Percentiles rank a stretch among this genome's conserved stretches.
Evolutionary conservation across 1,140 invertebrate genomes (phyloP).

Genomic region (Drosophila serrata): DNA sequence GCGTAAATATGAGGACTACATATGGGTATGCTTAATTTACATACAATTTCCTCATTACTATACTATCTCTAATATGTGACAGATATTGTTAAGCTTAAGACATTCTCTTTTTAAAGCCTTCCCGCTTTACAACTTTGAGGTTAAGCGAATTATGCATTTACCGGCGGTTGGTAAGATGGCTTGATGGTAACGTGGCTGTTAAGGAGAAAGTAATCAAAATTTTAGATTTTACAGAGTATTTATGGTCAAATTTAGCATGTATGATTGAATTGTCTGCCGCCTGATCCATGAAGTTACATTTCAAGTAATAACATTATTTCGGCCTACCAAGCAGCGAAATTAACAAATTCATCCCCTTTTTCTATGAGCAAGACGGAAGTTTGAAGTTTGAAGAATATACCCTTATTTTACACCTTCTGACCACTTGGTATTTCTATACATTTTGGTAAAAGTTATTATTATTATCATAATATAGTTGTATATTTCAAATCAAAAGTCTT

Average conservation of each 20-base stretch:
- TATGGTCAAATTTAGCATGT: slow-evolving; percentile 40
- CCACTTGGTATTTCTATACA: slow-evolving; percentile 1
- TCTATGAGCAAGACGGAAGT: not conserved
- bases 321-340: slow-evolving; percentile 59
- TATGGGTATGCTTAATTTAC: not conserved
- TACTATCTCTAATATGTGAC: not conserved
- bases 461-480: not conserved
- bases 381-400: slow-evolving; percentile 1
- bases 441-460: not conserved
- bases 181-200: no score
- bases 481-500: not conserved
- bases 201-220: slow-evolving; percentile 11
- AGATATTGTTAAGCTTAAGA: not conserved
- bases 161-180: slow-evolving; percentile 5
- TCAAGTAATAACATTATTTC: slow-evolving; percentile 66
- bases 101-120: not conserved
- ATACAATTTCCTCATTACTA: not conserved
- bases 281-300: slow-evolving; percentile 45
- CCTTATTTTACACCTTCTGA: slow-evolving; percentile 15
- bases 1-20: not conserved
- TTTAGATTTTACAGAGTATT: slow-evolving; percentile 9
- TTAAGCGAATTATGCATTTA: not conserved
- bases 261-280: slow-evolving; percentile 52
- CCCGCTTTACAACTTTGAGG: not conserved
- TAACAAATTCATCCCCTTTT: slow-evolving; percentile 59